Base-by-base conservation (phyloP, 2,888 invertebrate genomes). In the Eudemis profundana region DNA sequence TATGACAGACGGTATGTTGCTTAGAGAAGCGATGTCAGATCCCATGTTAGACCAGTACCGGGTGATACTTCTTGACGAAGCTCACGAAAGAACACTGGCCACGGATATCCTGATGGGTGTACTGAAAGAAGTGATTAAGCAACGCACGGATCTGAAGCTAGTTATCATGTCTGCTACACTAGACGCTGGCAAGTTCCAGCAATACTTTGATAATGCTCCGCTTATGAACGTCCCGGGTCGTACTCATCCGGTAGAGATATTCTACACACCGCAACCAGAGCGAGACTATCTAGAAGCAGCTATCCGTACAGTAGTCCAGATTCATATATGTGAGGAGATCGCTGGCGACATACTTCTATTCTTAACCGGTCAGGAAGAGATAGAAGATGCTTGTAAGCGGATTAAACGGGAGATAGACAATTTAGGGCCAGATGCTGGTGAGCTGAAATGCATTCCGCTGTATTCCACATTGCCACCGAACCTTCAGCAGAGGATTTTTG, bases 51-150 rank as follows among this genome's bases (percentile, higher is more conserved):
- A 99, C 74, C 95, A 96, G 10, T 99, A 99, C 87, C 96, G 98
- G 81, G 98, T 98, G 2, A 96, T 99, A 40, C 90, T 99, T 61
- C 95, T 99, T 46, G 99, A 99, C 78, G 99, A 99, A 84, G 99
- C 99, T 78, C 99, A 99, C 89, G 99, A 99, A 92, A 95, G 99
- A 76, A 99, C 99, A 0, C 89, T 99, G 42, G 98, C 99, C 0
- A 99, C 99, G 0, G 99, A 99, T 83, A 98, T 99, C 61, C 92
- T 99, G 0, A 99, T 99, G 99, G 99, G 99, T 40, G 97, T 99
- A 0, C 87, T 98, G 0, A 99, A 99, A 85, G 99, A 99, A 91
- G 98, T 99, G 0, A 97, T 97, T 7, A 97, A 96, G 50, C 98
- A 99, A 77, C 93, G 99, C 21, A 89, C 94, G 0, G 99, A 99